phyloP scores from a whole-genome alignment of 2,797 vertebrate species.

The Enteromius fasciolatus region DNA sequence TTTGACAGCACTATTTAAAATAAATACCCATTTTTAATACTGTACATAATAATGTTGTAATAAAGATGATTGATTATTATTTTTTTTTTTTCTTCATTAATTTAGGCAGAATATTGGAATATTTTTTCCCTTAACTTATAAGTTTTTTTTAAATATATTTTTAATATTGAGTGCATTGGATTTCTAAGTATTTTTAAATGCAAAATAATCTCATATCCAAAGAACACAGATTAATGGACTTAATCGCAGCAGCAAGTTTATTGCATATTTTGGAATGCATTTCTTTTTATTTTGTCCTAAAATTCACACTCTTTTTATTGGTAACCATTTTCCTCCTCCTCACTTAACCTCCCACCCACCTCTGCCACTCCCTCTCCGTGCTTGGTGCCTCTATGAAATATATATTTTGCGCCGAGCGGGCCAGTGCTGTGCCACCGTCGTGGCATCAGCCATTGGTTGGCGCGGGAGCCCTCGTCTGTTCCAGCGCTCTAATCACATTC shows the following conservation, averaged over 20 bases:
- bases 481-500: slow-evolving; percentile 78
- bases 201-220: too few species aligned
- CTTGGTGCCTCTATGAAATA: slow-evolving; percentile 10
- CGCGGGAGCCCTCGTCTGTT: slow-evolving; percentile 43
- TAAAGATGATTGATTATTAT: too few species aligned
- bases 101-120: background rate
- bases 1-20: too few species aligned
- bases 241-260: too few species aligned
- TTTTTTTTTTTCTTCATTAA: background rate
- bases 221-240: too few species aligned
- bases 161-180: too few species aligned
- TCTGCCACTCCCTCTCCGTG: background rate
- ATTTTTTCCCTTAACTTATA: too few species aligned
- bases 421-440: background rate
- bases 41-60: background rate
- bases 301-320: background rate
- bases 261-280: background rate
- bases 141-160: too few species aligned
- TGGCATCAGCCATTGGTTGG: slow-evolving; percentile 39
- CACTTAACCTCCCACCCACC: background rate
- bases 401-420: background rate
- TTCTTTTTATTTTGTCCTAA: background rate
- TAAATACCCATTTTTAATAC: background rate
- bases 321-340: background rate
- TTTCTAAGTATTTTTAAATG: too few species aligned